Evolutionary conservation across 2,113 vertebrate genomes (phyloP).

Genomic region (Azemiops feae): DNA sequence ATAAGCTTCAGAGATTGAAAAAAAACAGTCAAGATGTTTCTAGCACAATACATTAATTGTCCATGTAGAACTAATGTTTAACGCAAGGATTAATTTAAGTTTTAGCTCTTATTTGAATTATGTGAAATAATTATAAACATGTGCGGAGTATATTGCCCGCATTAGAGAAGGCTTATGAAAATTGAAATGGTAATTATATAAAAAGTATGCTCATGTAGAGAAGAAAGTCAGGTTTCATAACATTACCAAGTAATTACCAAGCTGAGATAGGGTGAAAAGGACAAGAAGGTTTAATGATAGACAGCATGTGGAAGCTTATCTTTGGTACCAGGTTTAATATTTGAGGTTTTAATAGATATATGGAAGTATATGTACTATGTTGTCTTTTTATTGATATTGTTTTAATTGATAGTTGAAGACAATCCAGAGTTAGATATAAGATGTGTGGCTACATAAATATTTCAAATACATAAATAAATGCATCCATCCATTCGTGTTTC

Average conservation of each 20-base stretch:
- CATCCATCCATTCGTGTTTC: background rate
- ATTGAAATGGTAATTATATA: background rate
- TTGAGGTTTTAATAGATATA: background rate
- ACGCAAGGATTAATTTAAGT: background rate
- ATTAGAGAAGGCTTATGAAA: background rate
- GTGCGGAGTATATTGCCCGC: background rate
- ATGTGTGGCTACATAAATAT: background rate
- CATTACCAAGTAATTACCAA: background rate
- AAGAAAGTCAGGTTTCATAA: background rate
- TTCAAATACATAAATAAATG: background rate
- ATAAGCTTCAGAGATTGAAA: background rate
- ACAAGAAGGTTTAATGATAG: background rate
- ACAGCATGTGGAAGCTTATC: background rate
- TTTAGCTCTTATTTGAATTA: background rate
- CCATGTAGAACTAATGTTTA: background rate
- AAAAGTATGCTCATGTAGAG: background rate
- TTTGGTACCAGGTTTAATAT: background rate
- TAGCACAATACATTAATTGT: background rate
- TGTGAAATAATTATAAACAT: background rate
- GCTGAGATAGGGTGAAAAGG: background rate
- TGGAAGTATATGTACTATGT: background rate
- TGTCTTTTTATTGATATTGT: background rate
- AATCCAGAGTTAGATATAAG: background rate
- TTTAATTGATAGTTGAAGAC: background rate
- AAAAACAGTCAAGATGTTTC: background rate